Evolutionary conservation across 2,113 vertebrate genomes (phyloP).

Genomic region (Misgurnus anguillicaudatus): DNA sequence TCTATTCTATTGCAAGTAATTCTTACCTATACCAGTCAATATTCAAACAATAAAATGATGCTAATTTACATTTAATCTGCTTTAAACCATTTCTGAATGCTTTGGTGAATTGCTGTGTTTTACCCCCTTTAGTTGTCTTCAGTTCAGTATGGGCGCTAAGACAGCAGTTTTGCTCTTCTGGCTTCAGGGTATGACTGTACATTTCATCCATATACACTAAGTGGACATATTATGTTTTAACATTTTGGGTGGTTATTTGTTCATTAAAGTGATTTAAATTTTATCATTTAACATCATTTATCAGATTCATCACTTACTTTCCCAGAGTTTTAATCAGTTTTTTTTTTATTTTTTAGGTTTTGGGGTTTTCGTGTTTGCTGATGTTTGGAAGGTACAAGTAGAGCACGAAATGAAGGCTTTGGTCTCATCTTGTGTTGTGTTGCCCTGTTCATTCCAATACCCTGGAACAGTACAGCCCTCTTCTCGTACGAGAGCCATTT

Average conservation of each 20-base stretch:
- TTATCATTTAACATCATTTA: conserved; percentile 2
- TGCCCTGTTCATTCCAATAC: too few relatives aligned
- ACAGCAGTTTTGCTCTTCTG: conserved; percentile 18
- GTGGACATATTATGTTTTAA: neutral
- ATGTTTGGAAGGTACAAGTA: conserved; percentile 50
- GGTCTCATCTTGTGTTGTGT: too few relatives aligned
- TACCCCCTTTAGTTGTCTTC: neutral
- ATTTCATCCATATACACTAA: neutral
- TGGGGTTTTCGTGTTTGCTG: conserved; percentile 21
- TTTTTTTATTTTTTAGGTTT: conserved; percentile 45
- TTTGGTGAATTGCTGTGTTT: neutral
- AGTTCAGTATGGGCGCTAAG: conserved; percentile 12
- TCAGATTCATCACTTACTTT: neutral
- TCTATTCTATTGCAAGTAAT: too few relatives aligned
- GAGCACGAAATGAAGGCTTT: too few relatives aligned
- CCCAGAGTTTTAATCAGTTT: too few relatives aligned
- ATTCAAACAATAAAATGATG: too few relatives aligned
- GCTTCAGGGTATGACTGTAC: conserved; percentile 16
- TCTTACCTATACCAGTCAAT: too few relatives aligned
- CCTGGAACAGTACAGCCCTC: conserved; percentile 16
- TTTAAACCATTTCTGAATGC: too few relatives aligned
- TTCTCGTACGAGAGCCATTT: conserved; percentile 57
- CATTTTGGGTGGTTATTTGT: neutral
- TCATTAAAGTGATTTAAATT: conserved; percentile 2
- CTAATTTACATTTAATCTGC: too few relatives aligned